Conservation (phyloP, 2,888 invertebrate genomes). For the Xestoiulus laeticollis region DNA sequence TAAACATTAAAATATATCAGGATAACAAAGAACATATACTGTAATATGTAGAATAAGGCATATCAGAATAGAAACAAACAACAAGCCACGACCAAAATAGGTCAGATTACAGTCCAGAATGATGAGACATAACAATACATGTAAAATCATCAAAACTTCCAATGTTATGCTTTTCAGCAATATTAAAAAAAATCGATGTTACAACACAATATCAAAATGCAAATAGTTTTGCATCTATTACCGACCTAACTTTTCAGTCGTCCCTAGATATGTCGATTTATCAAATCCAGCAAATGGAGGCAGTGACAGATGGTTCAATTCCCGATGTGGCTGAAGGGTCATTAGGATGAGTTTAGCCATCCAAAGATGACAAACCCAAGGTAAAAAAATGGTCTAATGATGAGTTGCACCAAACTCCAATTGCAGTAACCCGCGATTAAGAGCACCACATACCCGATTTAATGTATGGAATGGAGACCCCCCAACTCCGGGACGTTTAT, state of each 20-base stretch:
- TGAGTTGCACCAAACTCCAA: neutral
- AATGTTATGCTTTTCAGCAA: no score
- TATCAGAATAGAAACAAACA: no score
- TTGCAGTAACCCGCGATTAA: neutral
- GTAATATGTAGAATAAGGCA: no score
- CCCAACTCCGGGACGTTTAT: neutral
- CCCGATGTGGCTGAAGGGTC: neutral
- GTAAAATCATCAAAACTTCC: no score
- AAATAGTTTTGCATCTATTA: neutral
- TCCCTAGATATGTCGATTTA: neutral
- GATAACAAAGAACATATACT: no score
- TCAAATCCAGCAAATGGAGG: neutral
- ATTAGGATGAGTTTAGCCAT: neutral
- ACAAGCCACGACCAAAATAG: no score
- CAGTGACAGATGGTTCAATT: slow-evolving; percentile 13
- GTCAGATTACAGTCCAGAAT: no score
- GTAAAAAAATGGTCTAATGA: neutral
- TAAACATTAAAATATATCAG: no score
- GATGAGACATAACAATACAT: no score
- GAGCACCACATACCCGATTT: neutral
- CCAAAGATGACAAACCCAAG: no score
- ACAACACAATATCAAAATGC: neutral
- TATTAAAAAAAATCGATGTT: neutral
- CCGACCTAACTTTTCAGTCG: neutral
- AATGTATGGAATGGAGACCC: neutral